phyloP scores from a whole-genome alignment of 2,113 vertebrate species.

The Spizaetus ornatus region DNA sequence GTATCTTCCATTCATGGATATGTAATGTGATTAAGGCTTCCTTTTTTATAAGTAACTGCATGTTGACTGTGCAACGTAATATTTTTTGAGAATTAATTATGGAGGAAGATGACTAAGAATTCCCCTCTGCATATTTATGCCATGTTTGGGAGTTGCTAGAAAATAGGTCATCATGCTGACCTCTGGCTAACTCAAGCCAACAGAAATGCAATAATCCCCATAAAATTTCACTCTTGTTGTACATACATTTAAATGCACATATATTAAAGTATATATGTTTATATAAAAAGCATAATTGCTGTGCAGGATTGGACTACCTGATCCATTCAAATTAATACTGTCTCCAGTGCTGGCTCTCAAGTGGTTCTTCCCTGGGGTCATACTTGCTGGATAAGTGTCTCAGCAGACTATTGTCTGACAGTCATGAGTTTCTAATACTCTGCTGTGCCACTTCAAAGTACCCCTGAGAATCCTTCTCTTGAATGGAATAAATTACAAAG shows the following conservation, averaged over 20 bases:
- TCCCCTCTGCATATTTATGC: not conserved
- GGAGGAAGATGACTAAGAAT: not conserved
- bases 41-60: not conserved
- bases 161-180: not conserved
- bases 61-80: not conserved
- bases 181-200: not conserved
- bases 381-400: not conserved
- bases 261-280: too few relatives aligned
- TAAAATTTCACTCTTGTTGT: not conserved
- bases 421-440: not conserved
- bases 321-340: not conserved
- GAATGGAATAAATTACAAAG: not conserved
- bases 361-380: not conserved
- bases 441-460: not conserved
- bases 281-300: not conserved
- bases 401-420: not conserved
- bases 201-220: not conserved
- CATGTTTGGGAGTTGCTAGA: not conserved
- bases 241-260: not conserved
- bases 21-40: slow-evolving; percentile 28
- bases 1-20: not conserved
- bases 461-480: not conserved
- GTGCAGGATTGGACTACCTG: not conserved
- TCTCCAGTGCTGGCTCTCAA: not conserved
- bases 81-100: not conserved